These are phyloP conservation scores for Eutolmus rufibarbis DNA, from an alignment of 2,888 invertebrate species.

Conservation along the genomic window DNA sequence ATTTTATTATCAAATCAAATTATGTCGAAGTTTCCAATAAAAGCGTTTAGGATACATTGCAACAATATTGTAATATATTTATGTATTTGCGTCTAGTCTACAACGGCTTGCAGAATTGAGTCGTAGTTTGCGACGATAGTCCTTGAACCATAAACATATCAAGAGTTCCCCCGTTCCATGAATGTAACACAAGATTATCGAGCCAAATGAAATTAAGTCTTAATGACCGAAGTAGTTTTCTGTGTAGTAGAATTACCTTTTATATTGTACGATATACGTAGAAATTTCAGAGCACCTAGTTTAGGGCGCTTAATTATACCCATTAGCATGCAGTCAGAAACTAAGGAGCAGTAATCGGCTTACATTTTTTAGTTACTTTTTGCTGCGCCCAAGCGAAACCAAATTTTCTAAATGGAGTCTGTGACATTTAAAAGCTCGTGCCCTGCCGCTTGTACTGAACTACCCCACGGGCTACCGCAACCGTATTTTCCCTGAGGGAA, in stretches of 20 bases:
- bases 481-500: slow-evolving; percentile 1
- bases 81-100: too few relatives aligned
- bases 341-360: not conserved
- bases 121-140: not conserved
- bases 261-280: not conserved
- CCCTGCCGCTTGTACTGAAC: not conserved
- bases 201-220: not conserved
- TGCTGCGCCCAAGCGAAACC: not conserved
- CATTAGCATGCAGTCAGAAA: not conserved
- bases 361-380: not conserved
- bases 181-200: not conserved
- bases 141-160: not conserved
- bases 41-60: too few relatives aligned
- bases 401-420: slow-evolving; percentile 8
- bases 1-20: too few relatives aligned
- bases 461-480: not conserved
- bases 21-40: too few relatives aligned
- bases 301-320: not conserved
- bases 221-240: not conserved
- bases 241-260: not conserved
- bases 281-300: not conserved
- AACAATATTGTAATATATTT: too few relatives aligned
- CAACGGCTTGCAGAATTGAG: not conserved
- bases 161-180: not conserved
- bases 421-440: not conserved